phyloP scores from a whole-genome alignment of 2,797 vertebrate species.

The Sebastes iracundus region DNA sequence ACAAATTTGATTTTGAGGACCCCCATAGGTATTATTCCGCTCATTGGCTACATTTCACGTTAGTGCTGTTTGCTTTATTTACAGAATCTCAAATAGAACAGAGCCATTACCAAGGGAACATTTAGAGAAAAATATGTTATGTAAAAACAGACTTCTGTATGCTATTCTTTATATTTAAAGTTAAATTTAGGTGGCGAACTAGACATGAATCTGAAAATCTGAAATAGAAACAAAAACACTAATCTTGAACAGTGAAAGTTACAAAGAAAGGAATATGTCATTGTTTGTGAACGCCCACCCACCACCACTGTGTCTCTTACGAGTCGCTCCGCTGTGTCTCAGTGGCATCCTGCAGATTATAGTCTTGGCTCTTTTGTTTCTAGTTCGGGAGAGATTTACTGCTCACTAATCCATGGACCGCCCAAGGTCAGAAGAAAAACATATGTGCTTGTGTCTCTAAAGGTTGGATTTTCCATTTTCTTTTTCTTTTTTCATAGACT shows the following conservation, averaged over 20 bases:
- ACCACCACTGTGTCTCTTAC: conserved; percentile 28
- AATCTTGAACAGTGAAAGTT: conserved; percentile 17
- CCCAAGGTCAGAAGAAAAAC: conserved; percentile 51
- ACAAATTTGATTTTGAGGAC: not conserved
- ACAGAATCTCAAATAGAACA: not conserved
- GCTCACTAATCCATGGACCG: conserved; percentile 55
- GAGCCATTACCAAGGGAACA: not conserved
- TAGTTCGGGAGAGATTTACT: conserved; percentile 57
- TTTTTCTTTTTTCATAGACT: not conserved
- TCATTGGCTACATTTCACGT: not conserved
- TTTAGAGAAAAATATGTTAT: not conserved
- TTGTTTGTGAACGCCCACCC: conserved; percentile 45
- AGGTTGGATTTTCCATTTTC: conserved; percentile 7
- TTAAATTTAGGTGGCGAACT: not conserved
- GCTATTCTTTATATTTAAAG: not conserved
- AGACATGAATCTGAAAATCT: not conserved
- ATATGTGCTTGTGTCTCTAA: conserved; percentile 3
- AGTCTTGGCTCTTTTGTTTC: conserved; percentile 49
- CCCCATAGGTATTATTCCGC: not conserved
- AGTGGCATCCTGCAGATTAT: conserved; percentile 55
- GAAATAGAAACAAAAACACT: not conserved
- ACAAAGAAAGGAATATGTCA: conserved; percentile 11
- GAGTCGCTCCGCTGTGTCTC: conserved; percentile 22
- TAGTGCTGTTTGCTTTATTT: not conserved
- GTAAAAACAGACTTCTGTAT: not conserved